These are phyloP conservation scores for Eospalax fontanierii DNA, from an alignment of 2,797 vertebrate genomes.

Conservation along the genomic window DNA sequence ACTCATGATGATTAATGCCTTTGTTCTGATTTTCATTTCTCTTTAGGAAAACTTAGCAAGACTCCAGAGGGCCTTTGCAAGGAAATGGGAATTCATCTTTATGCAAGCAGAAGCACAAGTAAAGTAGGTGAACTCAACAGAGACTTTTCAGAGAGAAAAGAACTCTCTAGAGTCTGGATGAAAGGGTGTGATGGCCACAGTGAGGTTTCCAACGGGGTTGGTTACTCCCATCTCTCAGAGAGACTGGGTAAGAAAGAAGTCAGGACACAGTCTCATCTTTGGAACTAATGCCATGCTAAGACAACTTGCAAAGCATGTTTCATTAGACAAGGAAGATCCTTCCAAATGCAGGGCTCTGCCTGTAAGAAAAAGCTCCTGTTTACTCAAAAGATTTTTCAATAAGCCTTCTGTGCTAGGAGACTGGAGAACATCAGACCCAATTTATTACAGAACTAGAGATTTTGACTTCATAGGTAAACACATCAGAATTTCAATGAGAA, in stretches of 20 bases:
- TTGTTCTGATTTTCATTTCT: slow-evolving; percentile 84
- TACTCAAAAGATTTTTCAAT: not conserved
- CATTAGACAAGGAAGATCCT: not conserved
- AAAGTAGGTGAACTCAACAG: slow-evolving; percentile 93
- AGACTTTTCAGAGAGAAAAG: slow-evolving; percentile 53
- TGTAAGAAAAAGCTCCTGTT: not conserved
- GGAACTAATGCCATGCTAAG: not conserved
- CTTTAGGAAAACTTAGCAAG: slow-evolving; percentile 96
- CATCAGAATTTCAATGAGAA: not conserved
- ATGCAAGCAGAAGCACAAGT: slow-evolving; percentile 99
- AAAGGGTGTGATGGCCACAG: slow-evolving; percentile 46
- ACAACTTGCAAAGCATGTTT: not conserved
- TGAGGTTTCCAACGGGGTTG: not conserved
- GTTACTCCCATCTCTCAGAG: not conserved
- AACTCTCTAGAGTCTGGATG: slow-evolving; percentile 49
- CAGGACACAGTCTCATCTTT: not conserved
- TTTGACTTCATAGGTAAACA: not conserved
- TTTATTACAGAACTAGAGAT: not conserved
- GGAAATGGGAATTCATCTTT: slow-evolving; percentile 99
- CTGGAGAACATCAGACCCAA: not conserved
- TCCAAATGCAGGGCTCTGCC: not conserved
- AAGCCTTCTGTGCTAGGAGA: not conserved
- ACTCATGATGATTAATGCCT: slow-evolving; percentile 60
- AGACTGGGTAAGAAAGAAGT: not conserved
- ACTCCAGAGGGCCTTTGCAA: slow-evolving; percentile 97